Percentiles rank a stretch among this genome's conserved stretches.
Evolutionary conservation across 2,113 vertebrate genomes (phyloP).

Genomic region (Solenodon paradoxus): DNA sequence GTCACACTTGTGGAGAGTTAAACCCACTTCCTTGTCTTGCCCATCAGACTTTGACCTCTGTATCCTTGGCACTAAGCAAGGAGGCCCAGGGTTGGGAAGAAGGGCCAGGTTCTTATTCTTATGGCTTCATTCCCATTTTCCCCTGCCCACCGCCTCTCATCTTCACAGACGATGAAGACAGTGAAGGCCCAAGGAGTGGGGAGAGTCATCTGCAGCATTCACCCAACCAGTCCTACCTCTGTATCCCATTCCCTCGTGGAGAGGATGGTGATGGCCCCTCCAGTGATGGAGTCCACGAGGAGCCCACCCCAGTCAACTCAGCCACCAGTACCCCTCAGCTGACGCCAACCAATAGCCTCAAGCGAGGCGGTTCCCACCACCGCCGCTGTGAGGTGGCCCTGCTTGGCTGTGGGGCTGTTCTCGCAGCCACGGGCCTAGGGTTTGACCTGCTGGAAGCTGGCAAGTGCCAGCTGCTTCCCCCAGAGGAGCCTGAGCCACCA

Average conservation of each 20-base stretch:
- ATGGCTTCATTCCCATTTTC: neutral
- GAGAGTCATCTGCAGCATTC: constrained; percentile 81
- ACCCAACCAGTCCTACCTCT: constrained; percentile 94
- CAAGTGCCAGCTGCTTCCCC: constrained; percentile 83
- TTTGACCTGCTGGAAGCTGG: constrained; percentile 90
- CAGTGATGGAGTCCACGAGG: constrained; percentile 84
- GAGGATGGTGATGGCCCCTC: constrained; percentile 87
- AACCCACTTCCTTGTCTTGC: neutral
- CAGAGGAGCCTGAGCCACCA: constrained; percentile 83
- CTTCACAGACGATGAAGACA: constrained; percentile 92
- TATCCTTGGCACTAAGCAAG: neutral
- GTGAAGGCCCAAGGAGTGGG: constrained; percentile 83
- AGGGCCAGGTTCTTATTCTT: neutral
- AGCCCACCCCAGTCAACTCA: constrained; percentile 86
- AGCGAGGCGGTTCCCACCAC: constrained; percentile 85
- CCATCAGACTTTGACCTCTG: neutral
- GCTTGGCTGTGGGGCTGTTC: constrained; percentile 92
- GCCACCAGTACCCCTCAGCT: constrained; percentile 88
- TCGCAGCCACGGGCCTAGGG: constrained; percentile 94
- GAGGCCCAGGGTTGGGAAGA: neutral
- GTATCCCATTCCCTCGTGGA: constrained; percentile 91
- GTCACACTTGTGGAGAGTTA: neutral
- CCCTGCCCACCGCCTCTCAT: neutral
- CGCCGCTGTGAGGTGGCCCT: constrained; percentile 92
- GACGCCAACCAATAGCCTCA: constrained; percentile 89